phyloP scores from a whole-genome alignment of 2,113 vertebrate genomes.

The Lynx canadensis region DNA sequence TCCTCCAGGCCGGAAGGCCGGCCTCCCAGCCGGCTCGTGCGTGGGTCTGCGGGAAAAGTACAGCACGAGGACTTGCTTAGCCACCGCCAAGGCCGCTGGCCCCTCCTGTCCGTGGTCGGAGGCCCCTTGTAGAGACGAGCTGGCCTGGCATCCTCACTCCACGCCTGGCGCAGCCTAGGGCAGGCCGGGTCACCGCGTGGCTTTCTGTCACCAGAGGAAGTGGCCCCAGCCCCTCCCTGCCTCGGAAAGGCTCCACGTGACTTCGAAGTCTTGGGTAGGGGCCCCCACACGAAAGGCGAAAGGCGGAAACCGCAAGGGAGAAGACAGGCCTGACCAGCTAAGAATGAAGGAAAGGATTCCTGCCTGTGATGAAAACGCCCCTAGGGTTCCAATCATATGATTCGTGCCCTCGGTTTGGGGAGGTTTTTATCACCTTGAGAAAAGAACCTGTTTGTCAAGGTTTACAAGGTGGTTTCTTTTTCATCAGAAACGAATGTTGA shows the following conservation, averaged over 20 bases:
- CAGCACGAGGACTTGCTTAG: accelerated
- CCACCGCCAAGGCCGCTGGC: accelerated
- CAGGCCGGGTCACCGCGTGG: accelerated
- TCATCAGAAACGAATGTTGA: neutral
- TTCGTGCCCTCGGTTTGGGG: accelerated
- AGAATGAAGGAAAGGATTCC: accelerated
- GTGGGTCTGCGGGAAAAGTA: accelerated
- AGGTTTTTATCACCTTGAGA: neutral
- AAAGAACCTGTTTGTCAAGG: neutral
- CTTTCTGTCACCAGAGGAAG: neutral
- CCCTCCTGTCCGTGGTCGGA: neutral
- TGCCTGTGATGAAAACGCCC: accelerated
- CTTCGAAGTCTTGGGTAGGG: neutral
- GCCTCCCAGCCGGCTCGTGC: accelerated
- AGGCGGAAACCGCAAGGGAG: neutral
- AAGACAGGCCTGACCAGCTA: neutral
- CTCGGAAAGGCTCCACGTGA: neutral
- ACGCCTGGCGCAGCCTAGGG: accelerated
- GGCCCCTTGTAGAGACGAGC: neutral
- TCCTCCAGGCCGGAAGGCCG: neutral
- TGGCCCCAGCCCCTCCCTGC: neutral
- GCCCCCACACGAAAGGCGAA: neutral
- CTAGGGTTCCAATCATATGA: accelerated
- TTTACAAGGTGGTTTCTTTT: neutral
- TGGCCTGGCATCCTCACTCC: accelerated